phyloP scores from a whole-genome alignment of 2,113 vertebrate genomes.

The Electrona antarctica region DNA sequence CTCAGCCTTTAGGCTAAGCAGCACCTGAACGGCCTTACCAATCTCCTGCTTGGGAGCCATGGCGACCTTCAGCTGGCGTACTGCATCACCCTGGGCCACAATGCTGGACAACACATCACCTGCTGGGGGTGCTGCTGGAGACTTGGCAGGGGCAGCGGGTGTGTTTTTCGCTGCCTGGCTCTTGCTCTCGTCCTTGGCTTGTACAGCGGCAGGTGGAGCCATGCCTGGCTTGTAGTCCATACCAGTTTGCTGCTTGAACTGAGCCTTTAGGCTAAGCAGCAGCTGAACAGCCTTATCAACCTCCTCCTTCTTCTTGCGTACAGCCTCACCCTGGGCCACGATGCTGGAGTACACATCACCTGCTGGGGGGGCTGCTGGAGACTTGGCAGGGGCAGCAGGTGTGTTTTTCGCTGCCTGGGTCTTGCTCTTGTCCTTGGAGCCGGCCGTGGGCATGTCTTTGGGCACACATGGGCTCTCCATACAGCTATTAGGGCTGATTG shows the following conservation, averaged over 20 bases:
- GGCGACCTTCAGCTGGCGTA: no score
- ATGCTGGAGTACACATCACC: constrained; percentile 81
- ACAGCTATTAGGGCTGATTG: constrained; percentile 94
- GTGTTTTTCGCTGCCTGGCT: no score
- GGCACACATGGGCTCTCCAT: constrained; percentile 92
- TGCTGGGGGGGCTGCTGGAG: constrained; percentile 31
- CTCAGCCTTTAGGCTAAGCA: no score
- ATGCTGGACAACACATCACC: no score
- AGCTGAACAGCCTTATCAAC: constrained; percentile 88
- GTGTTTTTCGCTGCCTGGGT: constrained; percentile 78
- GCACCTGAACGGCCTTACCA: no score
- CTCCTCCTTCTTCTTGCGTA: constrained; percentile 94
- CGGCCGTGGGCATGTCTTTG: constrained; percentile 97
- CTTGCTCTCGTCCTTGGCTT: no score
- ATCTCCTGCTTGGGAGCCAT: no score
- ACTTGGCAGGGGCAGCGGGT: no score
- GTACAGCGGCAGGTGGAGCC: constrained; percentile 56
- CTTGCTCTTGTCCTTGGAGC: constrained; percentile 95
- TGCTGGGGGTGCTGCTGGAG: no score
- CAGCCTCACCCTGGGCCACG: constrained; percentile 85
- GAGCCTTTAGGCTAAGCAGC: constrained; percentile 86
- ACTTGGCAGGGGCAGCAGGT: constrained; percentile 37
- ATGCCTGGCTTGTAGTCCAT: constrained; percentile 90
- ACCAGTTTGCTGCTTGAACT: constrained; percentile 90
- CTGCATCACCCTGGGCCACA: no score